phyloP scores from a whole-genome alignment of 2,797 vertebrate species.

The Catamblyrhynchus diadema region DNA sequence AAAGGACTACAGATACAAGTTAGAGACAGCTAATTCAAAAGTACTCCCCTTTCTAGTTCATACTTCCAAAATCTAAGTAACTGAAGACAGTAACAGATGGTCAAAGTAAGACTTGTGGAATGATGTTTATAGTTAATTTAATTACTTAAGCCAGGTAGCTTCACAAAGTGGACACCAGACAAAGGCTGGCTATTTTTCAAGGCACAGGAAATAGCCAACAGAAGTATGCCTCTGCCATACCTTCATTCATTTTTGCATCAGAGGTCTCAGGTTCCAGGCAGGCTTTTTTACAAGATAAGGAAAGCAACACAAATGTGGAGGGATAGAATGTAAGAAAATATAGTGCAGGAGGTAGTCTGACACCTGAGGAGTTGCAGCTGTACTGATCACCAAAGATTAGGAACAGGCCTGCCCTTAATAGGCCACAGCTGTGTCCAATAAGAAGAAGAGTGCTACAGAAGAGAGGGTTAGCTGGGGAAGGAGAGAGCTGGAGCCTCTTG shows the following conservation, averaged over 20 bases:
- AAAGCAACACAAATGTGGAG: not conserved
- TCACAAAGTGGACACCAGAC: not conserved
- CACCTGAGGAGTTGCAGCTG: too few relatives aligned
- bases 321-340: too few relatives aligned
- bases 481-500: too few relatives aligned
- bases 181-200: slow-evolving; percentile 41
- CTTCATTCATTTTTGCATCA: not conserved
- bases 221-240: not conserved
- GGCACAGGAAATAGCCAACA: not conserved
- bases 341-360: too few relatives aligned
- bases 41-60: not conserved
- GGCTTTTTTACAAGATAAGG: not conserved
- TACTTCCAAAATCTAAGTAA: not conserved
- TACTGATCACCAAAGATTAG: too few relatives aligned
- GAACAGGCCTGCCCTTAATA: too few relatives aligned
- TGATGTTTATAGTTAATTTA: not conserved
- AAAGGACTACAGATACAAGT: not conserved
- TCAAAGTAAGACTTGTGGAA: slow-evolving; percentile 12
- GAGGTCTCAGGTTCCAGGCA: not conserved
- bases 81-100: not conserved
- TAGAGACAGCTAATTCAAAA: not conserved
- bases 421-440: too few relatives aligned
- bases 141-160: slow-evolving; percentile 27
- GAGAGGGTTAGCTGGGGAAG: too few relatives aligned
- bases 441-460: too few relatives aligned